These are phyloP conservation scores for Ectropis crepuscularia DNA, from an alignment of 2,888 invertebrate species.

Conservation along the genomic window DNA sequence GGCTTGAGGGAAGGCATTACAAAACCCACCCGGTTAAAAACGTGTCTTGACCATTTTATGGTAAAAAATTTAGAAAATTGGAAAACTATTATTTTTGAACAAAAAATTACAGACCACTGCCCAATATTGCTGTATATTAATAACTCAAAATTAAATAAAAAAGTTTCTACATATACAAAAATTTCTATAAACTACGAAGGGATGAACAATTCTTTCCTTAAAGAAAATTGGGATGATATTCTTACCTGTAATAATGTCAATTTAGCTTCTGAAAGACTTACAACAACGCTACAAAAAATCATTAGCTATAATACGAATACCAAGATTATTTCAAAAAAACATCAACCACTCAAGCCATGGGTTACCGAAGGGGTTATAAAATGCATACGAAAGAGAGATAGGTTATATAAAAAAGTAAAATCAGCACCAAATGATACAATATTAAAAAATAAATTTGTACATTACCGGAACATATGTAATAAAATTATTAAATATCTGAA, in stretches of 20 bases:
- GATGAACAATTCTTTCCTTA: not conserved
- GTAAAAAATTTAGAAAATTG: not conserved
- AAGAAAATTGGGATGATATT: constrained; percentile 1
- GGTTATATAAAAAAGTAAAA: not conserved
- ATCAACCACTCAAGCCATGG: constrained; percentile 2
- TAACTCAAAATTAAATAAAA: not conserved
- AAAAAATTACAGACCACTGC: constrained; percentile 1
- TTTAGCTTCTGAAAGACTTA: not conserved
- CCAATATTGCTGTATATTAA: not conserved
- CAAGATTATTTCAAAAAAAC: not conserved
- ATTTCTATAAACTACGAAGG: not conserved
- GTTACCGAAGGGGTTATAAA: not conserved
- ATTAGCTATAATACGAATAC: not conserved
- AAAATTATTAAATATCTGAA: constrained; percentile 4
- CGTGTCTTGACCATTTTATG: constrained; percentile 6
- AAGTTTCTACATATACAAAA: not conserved
- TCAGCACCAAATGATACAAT: not conserved
- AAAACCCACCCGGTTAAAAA: not conserved
- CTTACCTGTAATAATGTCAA: not conserved
- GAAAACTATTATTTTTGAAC: constrained; percentile 1
- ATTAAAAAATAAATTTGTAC: not conserved
- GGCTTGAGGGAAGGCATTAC: not conserved
- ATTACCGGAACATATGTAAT: constrained; percentile 5
- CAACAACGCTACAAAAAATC: not conserved
- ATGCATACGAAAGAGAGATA: constrained; percentile 3